Conservation (phyloP, 2,888 invertebrate species). For the Eubasilissa splendida region DNA sequence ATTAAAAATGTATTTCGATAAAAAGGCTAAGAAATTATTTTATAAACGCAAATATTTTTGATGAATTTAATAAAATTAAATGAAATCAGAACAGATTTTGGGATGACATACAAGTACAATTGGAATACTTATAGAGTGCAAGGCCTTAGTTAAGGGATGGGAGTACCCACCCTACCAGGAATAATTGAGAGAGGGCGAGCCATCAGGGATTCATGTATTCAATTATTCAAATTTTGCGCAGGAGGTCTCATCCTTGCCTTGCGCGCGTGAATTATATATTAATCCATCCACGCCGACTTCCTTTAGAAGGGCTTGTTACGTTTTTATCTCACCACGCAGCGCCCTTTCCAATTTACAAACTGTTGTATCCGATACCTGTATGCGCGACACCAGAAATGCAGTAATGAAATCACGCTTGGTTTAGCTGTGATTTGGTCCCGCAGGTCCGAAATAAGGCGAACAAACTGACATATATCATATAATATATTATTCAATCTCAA, state of each 20-base stretch:
- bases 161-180: constrained; percentile 29
- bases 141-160: constrained; percentile 14
- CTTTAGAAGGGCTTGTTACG: constrained; percentile 13
- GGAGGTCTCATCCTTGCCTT: constrained; percentile 55
- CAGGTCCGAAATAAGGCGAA: too few relatives aligned
- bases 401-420: too few relatives aligned
- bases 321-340: neutral
- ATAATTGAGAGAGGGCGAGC: constrained; percentile 46
- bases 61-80: too few relatives aligned
- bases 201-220: constrained; percentile 56
- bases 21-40: too few relatives aligned
- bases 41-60: too few relatives aligned
- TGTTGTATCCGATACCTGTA: neutral
- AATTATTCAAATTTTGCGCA: constrained; percentile 57
- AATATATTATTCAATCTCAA: too few relatives aligned
- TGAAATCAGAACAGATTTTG: neutral
- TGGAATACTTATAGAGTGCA: constrained; percentile 20
- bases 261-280: constrained; percentile 55
- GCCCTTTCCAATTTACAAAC: neutral
- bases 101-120: constrained; percentile 7
- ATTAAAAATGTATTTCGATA: too few relatives aligned
- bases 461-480: too few relatives aligned
- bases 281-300: constrained; percentile 40
- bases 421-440: too few relatives aligned
- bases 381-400: too few relatives aligned